Base-by-base conservation (phyloP, 2,797 vertebrate genomes). In the Graptemys geographica region DNA sequence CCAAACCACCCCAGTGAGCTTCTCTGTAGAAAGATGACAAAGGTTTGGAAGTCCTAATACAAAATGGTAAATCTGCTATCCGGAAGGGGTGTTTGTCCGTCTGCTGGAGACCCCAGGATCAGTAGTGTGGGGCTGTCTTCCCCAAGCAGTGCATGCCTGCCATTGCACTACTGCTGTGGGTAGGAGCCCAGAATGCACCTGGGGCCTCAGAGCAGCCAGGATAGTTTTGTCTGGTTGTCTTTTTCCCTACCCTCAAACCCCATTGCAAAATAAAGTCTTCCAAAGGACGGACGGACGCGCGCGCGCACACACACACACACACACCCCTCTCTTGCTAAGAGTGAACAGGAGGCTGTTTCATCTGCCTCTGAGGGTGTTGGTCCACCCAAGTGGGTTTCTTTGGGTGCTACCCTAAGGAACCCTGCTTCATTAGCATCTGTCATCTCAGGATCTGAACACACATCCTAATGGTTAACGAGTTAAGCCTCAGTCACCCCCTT, bases 381-480 rank as follows among this genome's bases (percentile, higher is more conserved):
- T 44, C 13, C 2, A 28, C 41, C 41, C 23, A 27, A 76, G 44
- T 9, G 23, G 51, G 6, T 25, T 9, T n/a, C 8, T 19, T 23
- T 27, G 0, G 0, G 5, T 0, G 1, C 13, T 79, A 11, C 21
- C 33, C 23, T n/a, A 23, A 5, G 37, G 9, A 23, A 41, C 37
- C 12, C 79, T 57, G 65, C 3, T 78, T 4, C 9, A 55, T 16
- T 37, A 52, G 33, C 52, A 23, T 55, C 44, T 74, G 23, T 74
- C 31, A 28, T 28, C 57, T 44, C 18, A 88, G 69, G 2, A 0
- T 4, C 28, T 15, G 0, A 0, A 25, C 59, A 28, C 37, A 28
- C 15, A 5, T 80, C 8, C 0, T 3, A 3, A 0, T 5, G 5
- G 5, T 27, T 16, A 59, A 31, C 0, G 10, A 44, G 37, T 41